These are phyloP conservation scores for Xenopus laevis DNA, from an alignment of 2,113 vertebrate genomes.

Conservation along the genomic window DNA sequence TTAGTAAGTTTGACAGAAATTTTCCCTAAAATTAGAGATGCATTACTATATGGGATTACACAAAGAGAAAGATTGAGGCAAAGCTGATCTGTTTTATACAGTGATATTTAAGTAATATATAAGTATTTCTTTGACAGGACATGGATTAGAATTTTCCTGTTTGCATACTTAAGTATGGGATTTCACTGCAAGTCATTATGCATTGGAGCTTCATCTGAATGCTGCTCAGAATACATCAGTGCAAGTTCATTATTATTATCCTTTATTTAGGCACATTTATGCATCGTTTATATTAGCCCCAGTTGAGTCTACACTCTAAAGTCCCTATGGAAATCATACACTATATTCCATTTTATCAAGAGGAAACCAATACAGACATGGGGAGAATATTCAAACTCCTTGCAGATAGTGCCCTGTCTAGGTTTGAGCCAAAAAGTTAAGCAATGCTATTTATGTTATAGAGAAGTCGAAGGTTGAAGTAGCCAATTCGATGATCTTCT, in stretches of 20 bases:
- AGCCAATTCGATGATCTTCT: too few species aligned
- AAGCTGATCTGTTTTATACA: constrained; percentile 20
- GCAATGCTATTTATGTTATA: too few species aligned
- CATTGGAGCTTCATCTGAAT: constrained; percentile 19
- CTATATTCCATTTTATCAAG: too few species aligned
- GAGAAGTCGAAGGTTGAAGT: too few species aligned
- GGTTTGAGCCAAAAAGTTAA: too few species aligned
- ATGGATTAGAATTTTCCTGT: constrained; percentile 25
- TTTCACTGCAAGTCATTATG: constrained; percentile 24
- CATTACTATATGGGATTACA: constrained; percentile 21
- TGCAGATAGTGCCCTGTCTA: too few species aligned
- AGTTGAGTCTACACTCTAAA: too few species aligned
- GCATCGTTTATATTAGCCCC: too few species aligned
- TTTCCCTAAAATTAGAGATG: constrained; percentile 17
- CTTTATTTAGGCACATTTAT: too few species aligned
- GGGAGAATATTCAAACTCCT: too few species aligned
- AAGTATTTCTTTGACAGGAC: constrained; percentile 19
- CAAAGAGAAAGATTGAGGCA: constrained; percentile 2
- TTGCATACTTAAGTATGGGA: constrained; percentile 24
- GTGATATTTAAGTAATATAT: constrained; percentile 28
- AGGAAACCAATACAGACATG: too few species aligned
- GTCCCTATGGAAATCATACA: too few species aligned
- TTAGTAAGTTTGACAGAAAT: constrained; percentile 32
- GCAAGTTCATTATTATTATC: background rate
- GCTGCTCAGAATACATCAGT: constrained; percentile 8